Evolutionary conservation across 2,113 vertebrate genomes (phyloP), one percentile per base, ranked within the genome.

Genomic region (Cyanistes caeruleus): DNA sequence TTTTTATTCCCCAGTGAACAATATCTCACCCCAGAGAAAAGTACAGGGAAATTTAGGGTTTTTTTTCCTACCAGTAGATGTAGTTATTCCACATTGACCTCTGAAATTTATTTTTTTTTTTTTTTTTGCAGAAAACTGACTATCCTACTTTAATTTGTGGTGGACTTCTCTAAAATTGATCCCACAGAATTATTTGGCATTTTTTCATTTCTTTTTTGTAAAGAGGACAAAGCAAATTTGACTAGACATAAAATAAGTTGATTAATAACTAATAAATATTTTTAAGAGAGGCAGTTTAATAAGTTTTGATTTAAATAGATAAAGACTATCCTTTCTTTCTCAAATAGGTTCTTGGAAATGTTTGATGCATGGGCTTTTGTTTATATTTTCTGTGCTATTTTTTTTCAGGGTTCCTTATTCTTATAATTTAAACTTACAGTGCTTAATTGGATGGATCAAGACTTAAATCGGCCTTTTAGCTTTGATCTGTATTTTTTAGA

Each of bases 281-380:
- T 82, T 55, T 28, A 48, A 68, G 11, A 51, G 1, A 21, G 1
- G 3, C 0, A 2, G 5, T 31, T 78, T 35, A 65, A 11, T 41
- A 48, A 79, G 1, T 11, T 67, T 43, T 44, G 4, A 8, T 76
- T 17, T 41, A 63, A 84, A 39, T 17, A 53, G 5, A 22, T 53
- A 62, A 83, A 6, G 1, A 84, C 63, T 35, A 58, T 48, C 2
- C 0, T 31, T 39, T 73, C 44, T 44, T 24, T 52, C 24, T 73
- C 12, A 72, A 30, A 37, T 8, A 14, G 0, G 0, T 30, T 76
- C 46, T 15, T 64, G 35, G 2, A 73, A 68, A 37, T 13, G 0
- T 28, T 89, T 69, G 13, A 4, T 28, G 30, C 22, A 68, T 49
- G 14, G 1, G 1, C 0, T 22, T 77, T 58, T 79, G 11, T 25